These are phyloP conservation scores for Podotricha telesiphe DNA, from an alignment of 2,888 invertebrate species.

Conservation along the genomic window DNA sequence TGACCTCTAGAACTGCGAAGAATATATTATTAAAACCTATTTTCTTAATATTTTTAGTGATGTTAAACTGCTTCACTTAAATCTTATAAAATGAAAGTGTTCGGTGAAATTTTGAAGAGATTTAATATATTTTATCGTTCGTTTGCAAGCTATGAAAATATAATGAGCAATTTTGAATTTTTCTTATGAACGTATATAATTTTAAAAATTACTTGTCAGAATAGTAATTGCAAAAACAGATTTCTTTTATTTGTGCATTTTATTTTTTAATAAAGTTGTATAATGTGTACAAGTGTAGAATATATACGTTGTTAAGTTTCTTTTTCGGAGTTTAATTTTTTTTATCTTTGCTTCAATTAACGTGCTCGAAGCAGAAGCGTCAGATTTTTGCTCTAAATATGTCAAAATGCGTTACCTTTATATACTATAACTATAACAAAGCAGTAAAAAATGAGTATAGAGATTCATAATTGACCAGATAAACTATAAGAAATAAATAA, in stretches of 20 bases:
- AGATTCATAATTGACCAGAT: no score
- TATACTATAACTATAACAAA: no score
- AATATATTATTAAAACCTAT: not conserved
- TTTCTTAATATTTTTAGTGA: not conserved
- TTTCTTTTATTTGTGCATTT: not conserved
- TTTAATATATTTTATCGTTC: slow-evolving; percentile 4
- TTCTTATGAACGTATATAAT: not conserved
- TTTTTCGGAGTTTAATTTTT: not conserved
- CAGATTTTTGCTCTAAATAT: no score
- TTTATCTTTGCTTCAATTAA: no score
- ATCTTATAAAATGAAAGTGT: not conserved
- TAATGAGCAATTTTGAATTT: not conserved
- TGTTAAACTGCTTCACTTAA: not conserved
- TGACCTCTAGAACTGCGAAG: not conserved
- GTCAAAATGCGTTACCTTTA: no score
- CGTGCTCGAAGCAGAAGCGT: no score
- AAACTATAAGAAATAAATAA: no score
- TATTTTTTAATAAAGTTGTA: slow-evolving; percentile 5
- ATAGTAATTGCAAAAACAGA: not conserved
- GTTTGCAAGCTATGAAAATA: not conserved
- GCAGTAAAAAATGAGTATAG: no score
- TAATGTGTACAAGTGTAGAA: not conserved
- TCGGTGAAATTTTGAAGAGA: not conserved
- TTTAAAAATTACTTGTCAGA: not conserved
- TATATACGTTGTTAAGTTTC: not conserved